These are phyloP conservation scores for Aplysina aerophoba DNA, from an alignment of 37 sponge, comb jelly and placozoan genomes.

Conservation along the genomic window DNA sequence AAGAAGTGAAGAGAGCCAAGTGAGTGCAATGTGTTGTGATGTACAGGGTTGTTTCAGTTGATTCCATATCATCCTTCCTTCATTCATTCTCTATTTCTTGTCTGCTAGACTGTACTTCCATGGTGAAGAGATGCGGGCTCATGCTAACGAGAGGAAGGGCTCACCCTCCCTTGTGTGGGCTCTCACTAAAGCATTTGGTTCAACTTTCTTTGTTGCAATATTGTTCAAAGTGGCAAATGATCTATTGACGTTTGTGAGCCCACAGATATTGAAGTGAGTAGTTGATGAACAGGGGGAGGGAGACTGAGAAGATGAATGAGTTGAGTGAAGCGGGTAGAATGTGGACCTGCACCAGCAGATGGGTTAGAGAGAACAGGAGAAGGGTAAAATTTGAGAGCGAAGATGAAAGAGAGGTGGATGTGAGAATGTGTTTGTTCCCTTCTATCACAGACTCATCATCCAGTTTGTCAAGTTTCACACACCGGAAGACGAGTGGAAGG, in stretches of 20 bases:
- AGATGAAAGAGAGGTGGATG: neutral
- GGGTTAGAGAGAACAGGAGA: no score
- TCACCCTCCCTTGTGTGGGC: constrained; percentile 51
- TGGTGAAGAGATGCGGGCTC: no score
- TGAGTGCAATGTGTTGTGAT: neutral
- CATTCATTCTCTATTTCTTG: neutral
- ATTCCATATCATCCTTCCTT: no score
- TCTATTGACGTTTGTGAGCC: constrained; percentile 55
- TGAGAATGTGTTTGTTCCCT: neutral
- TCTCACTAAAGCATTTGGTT: constrained; percentile 44
- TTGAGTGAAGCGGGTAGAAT: no score
- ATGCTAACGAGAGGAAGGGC: neutral
- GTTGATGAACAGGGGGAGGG: no score
- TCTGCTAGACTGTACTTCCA: no score
- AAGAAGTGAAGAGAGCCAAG: constrained; percentile 44
- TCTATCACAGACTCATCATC: constrained; percentile 60
- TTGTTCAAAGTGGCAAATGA: constrained; percentile 55
- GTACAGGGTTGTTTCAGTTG: no score
- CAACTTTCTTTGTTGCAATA: constrained; percentile 12
- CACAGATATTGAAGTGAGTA: constrained; percentile 56
- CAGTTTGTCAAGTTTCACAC: constrained; percentile 36
- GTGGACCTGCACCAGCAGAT: no score
- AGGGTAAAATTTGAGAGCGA: no score
- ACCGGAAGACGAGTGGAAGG: constrained; percentile 75
- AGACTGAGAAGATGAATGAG: no score